phyloP scores from a whole-genome alignment of 2,888 invertebrate genomes.

The Clostera curtula region DNA sequence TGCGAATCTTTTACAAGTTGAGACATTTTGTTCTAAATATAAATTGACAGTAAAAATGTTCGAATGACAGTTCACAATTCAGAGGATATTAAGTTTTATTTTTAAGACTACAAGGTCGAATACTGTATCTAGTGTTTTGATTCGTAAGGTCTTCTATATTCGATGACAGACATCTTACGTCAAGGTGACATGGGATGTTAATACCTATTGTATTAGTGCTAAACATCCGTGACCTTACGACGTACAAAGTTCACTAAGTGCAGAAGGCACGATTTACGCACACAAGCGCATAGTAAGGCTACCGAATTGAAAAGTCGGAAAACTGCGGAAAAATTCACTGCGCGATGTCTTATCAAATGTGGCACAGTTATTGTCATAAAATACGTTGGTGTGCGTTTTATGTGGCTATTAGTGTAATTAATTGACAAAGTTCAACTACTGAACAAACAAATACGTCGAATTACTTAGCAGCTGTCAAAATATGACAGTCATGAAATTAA shows the following conservation, averaged over 20 bases:
- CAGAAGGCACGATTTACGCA: slow-evolving; percentile 45
- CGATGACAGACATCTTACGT: slow-evolving; percentile 44
- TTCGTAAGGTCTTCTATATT: slow-evolving; percentile 25
- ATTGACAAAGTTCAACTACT: slow-evolving; percentile 18
- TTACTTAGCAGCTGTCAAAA: slow-evolving; percentile 27
- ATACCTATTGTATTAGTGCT: slow-evolving; percentile 67
- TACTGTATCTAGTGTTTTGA: slow-evolving; percentile 9
- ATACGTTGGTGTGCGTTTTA: slow-evolving; percentile 10
- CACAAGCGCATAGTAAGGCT: slow-evolving; percentile 26
- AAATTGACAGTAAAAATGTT: slow-evolving; percentile 27
- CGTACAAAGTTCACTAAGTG: slow-evolving; percentile 67
- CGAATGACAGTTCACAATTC: slow-evolving; percentile 19
- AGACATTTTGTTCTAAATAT: slow-evolving; percentile 13
- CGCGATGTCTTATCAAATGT: no score
- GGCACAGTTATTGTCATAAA: no score
- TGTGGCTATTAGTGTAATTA: slow-evolving; percentile 12
- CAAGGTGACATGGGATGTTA: slow-evolving; percentile 72
- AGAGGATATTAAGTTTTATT: slow-evolving; percentile 32
- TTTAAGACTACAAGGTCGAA: slow-evolving; percentile 28
- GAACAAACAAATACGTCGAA: slow-evolving; percentile 22
- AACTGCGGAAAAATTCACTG: slow-evolving; percentile 29
- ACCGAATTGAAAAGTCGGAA: slow-evolving; percentile 28
- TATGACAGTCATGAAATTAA: slow-evolving; percentile 38
- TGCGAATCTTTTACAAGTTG: slow-evolving; percentile 7
- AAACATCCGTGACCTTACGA: slow-evolving; percentile 68